phyloP scores from a whole-genome alignment of 2,888 invertebrate species.

The Pogonocherus hispidulus region DNA sequence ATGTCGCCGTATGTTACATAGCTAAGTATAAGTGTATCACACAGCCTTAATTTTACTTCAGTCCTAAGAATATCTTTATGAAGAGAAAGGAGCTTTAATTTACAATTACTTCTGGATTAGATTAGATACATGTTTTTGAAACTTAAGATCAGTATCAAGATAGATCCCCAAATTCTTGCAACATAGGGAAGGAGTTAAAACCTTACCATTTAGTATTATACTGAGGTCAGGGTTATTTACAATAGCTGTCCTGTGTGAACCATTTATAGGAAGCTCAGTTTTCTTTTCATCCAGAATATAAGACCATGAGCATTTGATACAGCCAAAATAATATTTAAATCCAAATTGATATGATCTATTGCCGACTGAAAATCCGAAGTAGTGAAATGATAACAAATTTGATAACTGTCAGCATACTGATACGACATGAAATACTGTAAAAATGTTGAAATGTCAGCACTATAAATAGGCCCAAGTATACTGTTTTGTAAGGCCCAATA shows the following conservation, averaged over 20 bases:
- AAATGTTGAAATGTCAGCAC: neutral
- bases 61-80: neutral
- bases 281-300: neutral
- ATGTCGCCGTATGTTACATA: neutral
- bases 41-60: neutral
- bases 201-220: neutral
- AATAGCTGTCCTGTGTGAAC: neutral
- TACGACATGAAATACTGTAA: neutral
- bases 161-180: neutral
- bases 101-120: neutral
- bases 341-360: neutral
- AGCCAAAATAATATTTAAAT: neutral
- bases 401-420: neutral
- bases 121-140: conserved; percentile 1
- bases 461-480: neutral
- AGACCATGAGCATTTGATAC: neutral
- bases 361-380: neutral
- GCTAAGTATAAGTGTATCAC: neutral
- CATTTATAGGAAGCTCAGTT: neutral
- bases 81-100: neutral
- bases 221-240: neutral
- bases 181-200: neutral
- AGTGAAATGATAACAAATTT: neutral
- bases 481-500: neutral
- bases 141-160: neutral